Evolutionary conservation across 2,888 invertebrate genomes (phyloP).

Genomic region (Trissolcus brochymenae): DNA sequence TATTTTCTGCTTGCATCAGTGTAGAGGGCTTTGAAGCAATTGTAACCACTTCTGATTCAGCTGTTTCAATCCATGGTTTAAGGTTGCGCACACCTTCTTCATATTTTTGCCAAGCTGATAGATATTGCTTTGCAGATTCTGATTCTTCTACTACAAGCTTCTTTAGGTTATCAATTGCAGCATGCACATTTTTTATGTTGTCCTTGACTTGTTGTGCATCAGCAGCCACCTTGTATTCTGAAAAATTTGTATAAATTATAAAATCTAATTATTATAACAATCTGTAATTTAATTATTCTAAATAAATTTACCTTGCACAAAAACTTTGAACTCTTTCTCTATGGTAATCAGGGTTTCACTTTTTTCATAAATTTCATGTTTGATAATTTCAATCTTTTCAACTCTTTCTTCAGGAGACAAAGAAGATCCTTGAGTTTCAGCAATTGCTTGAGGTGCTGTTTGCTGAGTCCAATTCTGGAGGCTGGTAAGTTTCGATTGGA

Average conservation of each 20-base stretch:
- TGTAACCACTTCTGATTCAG: slow-evolving; percentile 87
- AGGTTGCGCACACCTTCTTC: slow-evolving; percentile 87
- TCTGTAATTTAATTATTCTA: neutral
- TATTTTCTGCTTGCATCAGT: slow-evolving; percentile 87
- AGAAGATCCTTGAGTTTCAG: slow-evolving; percentile 85
- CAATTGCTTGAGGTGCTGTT: slow-evolving; percentile 85
- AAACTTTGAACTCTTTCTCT: slow-evolving; percentile 85
- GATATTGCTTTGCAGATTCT: slow-evolving; percentile 85
- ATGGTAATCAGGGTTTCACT: slow-evolving; percentile 84
- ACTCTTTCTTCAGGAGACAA: slow-evolving; percentile 91
- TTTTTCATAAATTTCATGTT: slow-evolving; percentile 86
- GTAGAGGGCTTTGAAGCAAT: slow-evolving; percentile 86
- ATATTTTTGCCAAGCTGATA: slow-evolving; percentile 90
- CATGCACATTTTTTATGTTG: slow-evolving; percentile 86
- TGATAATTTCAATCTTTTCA: slow-evolving; percentile 84
- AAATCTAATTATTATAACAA: slow-evolving; percentile 7
- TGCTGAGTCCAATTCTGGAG: slow-evolving; percentile 89
- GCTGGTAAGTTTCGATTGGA: slow-evolving; percentile 86
- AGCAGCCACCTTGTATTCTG: slow-evolving; percentile 35
- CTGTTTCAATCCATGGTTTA: slow-evolving; percentile 86
- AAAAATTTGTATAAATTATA: slow-evolving; percentile 11
- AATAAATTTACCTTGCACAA: slow-evolving; percentile 78
- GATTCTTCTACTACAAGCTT: slow-evolving; percentile 86
- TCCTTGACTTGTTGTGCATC: slow-evolving; percentile 81
- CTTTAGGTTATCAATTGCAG: slow-evolving; percentile 86